phyloP scores from a whole-genome alignment of 2,888 invertebrate genomes.

The Aquatica leii region DNA sequence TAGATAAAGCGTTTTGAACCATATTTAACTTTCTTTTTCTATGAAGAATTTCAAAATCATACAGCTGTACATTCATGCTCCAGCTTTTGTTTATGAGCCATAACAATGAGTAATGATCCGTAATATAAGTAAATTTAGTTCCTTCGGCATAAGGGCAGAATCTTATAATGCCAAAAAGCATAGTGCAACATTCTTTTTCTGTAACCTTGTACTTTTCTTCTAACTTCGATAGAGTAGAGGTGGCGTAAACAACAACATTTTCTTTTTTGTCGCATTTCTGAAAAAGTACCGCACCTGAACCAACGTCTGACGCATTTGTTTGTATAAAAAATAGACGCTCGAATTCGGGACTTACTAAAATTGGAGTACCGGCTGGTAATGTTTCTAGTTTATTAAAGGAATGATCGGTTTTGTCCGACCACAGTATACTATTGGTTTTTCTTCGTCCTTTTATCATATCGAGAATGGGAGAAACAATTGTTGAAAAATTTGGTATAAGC shows the following conservation, averaged over 20 bases:
- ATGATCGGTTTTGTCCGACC: conserved; percentile 39
- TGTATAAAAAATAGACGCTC: conserved; percentile 42
- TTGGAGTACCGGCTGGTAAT: conserved; percentile 40
- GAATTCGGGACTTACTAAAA: conserved; percentile 44
- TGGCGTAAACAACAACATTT: conserved; percentile 23
- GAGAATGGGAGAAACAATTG: conserved; percentile 41
- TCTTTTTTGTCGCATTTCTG: conserved; percentile 14
- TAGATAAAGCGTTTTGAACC: conserved; percentile 14
- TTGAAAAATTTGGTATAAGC: too few species aligned
- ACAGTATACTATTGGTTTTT: conserved; percentile 37
- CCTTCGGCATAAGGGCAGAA: conserved; percentile 29
- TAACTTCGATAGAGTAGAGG: conserved; percentile 17
- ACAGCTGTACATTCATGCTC: conserved; percentile 21
- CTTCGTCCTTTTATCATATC: conserved; percentile 39
- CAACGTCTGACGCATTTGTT: conserved; percentile 41
- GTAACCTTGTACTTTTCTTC: conserved; percentile 28
- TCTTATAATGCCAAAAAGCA: conserved; percentile 23
- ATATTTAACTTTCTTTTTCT: conserved; percentile 22
- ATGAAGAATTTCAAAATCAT: too few species aligned
- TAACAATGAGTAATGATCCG: conserved; percentile 41
- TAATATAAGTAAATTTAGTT: conserved; percentile 39
- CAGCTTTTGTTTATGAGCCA: conserved; percentile 40
- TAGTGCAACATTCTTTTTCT: conserved; percentile 27
- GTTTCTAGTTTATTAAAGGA: conserved; percentile 42
- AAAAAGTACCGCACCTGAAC: conserved; percentile 37